Evolutionary conservation across 2,888 invertebrate species (phyloP), one percentile per base, ranked within the genome.

Genomic region (Synanthedon myopaeformis): DNA sequence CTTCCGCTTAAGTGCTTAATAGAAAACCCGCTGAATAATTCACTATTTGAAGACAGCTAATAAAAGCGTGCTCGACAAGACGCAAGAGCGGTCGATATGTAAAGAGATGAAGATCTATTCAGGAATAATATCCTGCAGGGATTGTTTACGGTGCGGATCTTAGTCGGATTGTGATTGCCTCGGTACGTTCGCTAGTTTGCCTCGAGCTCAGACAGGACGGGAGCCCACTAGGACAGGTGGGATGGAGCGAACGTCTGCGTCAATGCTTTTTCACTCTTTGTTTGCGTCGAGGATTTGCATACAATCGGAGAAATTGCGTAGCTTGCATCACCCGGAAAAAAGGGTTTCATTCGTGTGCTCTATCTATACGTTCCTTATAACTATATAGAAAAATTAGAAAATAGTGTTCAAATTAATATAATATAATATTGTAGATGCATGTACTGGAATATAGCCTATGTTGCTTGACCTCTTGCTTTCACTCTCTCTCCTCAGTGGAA

Each of bases 261-360:
- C 74, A 71, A 72, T 77, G 75, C 77, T 81, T 80, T 83, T 82
- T 80, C 82, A 80, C 79, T 80, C 82, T 80, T 82, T 85, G 82
- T 84, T 84, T 85, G 79, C 76, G 64, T 67, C 65, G 69, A 77
- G 80, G 82, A 82, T 85, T 85, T 84, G 81, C 84, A 85, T 83
- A 82, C 84, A 85, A 83, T 84, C 79, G 80, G 78, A 76, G 81
- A 83, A 83, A 82, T 85, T 83, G 80, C 80, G 78, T 79, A 74
- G 75, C 70, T 76, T 69, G 71, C 72, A 72, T 69, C 67, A 66
- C 65, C 63, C 70, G 65, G 58, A 67, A 70, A 69, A 76, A 79
- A 79, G 79, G 78, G 72, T 23, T 23, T 23, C 23, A 68, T 72
- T 79, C 69, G 67, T 66, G 76, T 75, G 76, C 70, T 76, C 74